Base-by-base conservation (phyloP, 23 tunicate species). In the Styela plicata region DNA sequence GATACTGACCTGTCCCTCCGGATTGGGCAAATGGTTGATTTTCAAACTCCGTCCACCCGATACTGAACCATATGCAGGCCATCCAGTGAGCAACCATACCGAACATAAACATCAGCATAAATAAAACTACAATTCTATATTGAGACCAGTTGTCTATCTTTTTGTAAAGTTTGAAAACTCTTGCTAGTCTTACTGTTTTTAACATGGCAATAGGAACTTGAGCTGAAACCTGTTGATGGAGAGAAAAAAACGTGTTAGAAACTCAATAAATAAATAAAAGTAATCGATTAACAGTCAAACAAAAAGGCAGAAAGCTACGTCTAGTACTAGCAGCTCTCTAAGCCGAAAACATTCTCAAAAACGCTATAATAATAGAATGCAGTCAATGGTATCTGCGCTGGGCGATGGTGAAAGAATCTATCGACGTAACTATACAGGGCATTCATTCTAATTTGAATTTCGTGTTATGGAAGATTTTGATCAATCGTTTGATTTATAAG, bases 21-120 rank as follows among this genome's bases (percentile, higher is more conserved):
- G 34, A 26, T 5, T 7, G 17, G 26, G 22, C 35, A 30, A 23
- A 73, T 73, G 18, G 13, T 27, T 73, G 57, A 44, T 44, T 44
- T 13, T 33, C 7, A 31, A 70, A 79, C 70, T 84, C 88, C 1
- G 35, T 63, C 87, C 87, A 88, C 7, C 94, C 94, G 13, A 89
- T 70, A n/a, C 78, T 28, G 65, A 84, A 84, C 94, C 94, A 89
- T 44, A 89, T 80, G 74, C 94, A 89, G n/a, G 94, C 94, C 67
- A 89, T 35, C 94, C 94, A 89, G 36, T 89, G 94, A 17, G 88
- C 94, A 5, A 89, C 69, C 28, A 89, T 52, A 2, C 74, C 88
- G 33, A 89, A 89, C 85, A 65, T 73, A 0, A 79, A 10, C 85
- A 89, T 79, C 67, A 89, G 63, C 63, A 83, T 69, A 22, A 69